Percentiles rank a stretch among this genome's conserved stretches.
Conservation (phyloP, 92 coral and sea anemone genomes). For the Muricea muricata region DNA sequence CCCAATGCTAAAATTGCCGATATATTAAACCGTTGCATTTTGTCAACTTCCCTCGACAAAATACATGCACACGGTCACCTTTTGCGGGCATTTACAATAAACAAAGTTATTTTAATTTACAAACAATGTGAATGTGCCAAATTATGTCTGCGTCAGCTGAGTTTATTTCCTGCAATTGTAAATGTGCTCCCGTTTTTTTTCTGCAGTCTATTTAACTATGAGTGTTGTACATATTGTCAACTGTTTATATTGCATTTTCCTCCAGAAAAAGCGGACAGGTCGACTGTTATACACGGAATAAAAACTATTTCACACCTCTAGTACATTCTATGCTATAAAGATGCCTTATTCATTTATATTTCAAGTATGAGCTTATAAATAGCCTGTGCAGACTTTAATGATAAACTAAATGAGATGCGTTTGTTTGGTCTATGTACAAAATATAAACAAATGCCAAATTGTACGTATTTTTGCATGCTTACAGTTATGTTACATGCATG, state of each 20-base stretch:
- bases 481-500: background rate
- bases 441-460: background rate
- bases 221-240: no score
- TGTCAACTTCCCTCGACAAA: background rate
- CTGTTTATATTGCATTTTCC: background rate
- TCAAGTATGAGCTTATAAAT: background rate
- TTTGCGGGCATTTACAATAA: background rate
- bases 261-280: background rate
- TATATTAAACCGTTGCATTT: background rate
- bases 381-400: background rate
- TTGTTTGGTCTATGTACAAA: background rate
- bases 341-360: background rate
- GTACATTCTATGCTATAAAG: conserved; percentile 2
- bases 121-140: background rate
- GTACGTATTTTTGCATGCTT: background rate
- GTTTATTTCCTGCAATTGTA: background rate
- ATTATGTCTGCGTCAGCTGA: background rate
- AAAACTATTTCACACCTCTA: background rate
- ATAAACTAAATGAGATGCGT: background rate
- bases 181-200: no score
- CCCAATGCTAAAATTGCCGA: background rate
- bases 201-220: no score
- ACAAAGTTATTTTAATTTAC: background rate
- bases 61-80: background rate
- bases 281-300: background rate